These are phyloP conservation scores for Felis chaus DNA, from an alignment of 2,113 vertebrate genomes.

Conservation along the genomic window DNA sequence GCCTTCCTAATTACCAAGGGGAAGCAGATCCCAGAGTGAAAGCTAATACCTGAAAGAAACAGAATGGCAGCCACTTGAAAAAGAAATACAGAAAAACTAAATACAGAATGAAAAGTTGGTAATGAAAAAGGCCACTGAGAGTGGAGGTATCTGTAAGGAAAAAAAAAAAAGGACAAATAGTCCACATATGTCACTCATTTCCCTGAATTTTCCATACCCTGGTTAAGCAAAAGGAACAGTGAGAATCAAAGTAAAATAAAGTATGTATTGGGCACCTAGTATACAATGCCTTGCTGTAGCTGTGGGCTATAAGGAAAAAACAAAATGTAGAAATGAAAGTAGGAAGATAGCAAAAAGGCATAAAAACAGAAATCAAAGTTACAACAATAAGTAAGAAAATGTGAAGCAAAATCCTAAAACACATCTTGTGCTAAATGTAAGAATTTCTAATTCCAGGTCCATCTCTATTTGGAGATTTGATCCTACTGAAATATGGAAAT, in stretches of 20 bases:
- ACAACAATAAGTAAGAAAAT: neutral
- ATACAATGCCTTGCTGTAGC: neutral
- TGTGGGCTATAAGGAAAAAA: neutral
- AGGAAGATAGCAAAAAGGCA: neutral
- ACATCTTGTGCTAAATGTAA: neutral
- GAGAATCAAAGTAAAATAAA: neutral
- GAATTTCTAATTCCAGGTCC: neutral
- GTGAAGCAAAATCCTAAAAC: neutral
- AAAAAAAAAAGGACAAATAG: neutral
- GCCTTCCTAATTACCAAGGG: neutral
- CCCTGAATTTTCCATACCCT: neutral
- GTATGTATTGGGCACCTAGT: neutral
- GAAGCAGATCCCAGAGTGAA: neutral
- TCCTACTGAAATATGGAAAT: neutral
- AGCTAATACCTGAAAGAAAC: neutral
- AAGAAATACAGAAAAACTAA: conserved; percentile 7
- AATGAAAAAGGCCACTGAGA: neutral
- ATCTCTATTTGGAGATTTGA: neutral
- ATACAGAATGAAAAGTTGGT: neutral
- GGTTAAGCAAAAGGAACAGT: neutral
- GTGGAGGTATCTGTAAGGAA: neutral
- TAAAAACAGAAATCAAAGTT: conserved; percentile 8
- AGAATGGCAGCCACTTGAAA: neutral
- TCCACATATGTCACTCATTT: neutral
- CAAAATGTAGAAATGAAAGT: neutral